Evolutionary conservation across 2,888 invertebrate species (phyloP), one percentile per base, ranked within the genome.

Genomic region (Tiliacea citrago): DNA sequence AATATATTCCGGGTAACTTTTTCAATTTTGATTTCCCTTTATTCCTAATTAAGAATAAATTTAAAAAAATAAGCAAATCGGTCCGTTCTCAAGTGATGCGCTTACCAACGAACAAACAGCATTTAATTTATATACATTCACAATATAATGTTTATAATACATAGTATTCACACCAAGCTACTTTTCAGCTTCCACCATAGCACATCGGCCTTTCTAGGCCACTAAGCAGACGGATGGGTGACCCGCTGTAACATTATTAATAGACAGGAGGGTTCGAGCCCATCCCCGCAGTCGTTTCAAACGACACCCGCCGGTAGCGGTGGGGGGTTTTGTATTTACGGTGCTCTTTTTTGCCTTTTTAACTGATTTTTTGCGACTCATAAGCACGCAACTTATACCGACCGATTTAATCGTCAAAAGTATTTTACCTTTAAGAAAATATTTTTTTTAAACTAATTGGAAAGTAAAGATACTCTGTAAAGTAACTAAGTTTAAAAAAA

Each of bases 251-350:
- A 53, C 51, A 24, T 65, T 81, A 81, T 79, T 69, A 79, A 78
- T 73, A 79, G 79, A 66, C 61, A 29, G 79, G 73, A 78, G 79
- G 73, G 53, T 68, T 29, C 35, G 79, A 70, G 81, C 81, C 83
- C 81, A 70, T 79, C 73, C 81, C 83, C 79, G 51, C 62, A 49
- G 47, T 55, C 69, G 55, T 39, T 51, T 69, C 53, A 65, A 61
- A 18, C 61, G 55, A 62, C 83, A 51, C 81, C 81, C 69, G 5
- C 73, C 55, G 35, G 51, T 35, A 68, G 67, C 55, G 66, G 61
- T 35, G 18, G 67, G 76, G 72, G 62, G 24, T 60, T 77, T 35
- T 53, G 5, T 79, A 55, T 57, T 69, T 53, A 77, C 74, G n/a
- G 45, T 13, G 9, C 7, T 55, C 21, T 58, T 73, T 70, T 68